Evolutionary conservation across 2,888 invertebrate species (phyloP), one percentile per base, ranked within the genome.

Genomic region (Tuta absoluta): DNA sequence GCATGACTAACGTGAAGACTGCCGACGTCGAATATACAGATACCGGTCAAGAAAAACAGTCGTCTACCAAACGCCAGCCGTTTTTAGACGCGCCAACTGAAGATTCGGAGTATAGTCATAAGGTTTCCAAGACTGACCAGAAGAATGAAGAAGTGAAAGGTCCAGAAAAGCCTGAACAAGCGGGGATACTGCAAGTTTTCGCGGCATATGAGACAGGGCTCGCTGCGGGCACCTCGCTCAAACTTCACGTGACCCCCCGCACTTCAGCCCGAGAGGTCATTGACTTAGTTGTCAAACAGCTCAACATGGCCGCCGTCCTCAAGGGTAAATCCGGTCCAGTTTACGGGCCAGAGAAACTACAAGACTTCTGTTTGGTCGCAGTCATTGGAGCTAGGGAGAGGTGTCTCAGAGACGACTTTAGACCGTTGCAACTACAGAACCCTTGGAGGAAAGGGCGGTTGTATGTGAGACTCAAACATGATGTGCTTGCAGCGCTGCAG

Each of bases 131-230:
- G 86, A 89, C 90, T 82, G 89, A 90, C 70, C 87, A 86, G 67
- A 81, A 76, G 66, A 78, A 86, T 53, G 84, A 83, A 45, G 74
- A 76, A 17, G 66, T 74, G 19, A 81, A 80, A 63, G 69, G 76
- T 14, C 67, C 75, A 8, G 82, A 82, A 62, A 77, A 86, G 60
- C 75, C 84, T 1, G 89, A 91, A 38, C 86, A 84, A 67, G 92
- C 94, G 3, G 94, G 94, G 14, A 94, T 94, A 75, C 90, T 94
- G 38, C 94, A 98, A 93, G 98, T 99, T 8, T 98, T 96, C 80
- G 98, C 98, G 7, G 98, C 99, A 0, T 99, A 99, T 84, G 97
- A 98, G 72, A 98, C 98, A 0, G 99, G 99, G 10, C 89, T 99
- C 71, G 97, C 98, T 0, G 95, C 95, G 67, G 98, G 98, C 7